Percentiles rank a stretch among this genome's conserved stretches.
Evolutionary conservation across 2,113 vertebrate genomes (phyloP).

Genomic region (Sterna hirundo): DNA sequence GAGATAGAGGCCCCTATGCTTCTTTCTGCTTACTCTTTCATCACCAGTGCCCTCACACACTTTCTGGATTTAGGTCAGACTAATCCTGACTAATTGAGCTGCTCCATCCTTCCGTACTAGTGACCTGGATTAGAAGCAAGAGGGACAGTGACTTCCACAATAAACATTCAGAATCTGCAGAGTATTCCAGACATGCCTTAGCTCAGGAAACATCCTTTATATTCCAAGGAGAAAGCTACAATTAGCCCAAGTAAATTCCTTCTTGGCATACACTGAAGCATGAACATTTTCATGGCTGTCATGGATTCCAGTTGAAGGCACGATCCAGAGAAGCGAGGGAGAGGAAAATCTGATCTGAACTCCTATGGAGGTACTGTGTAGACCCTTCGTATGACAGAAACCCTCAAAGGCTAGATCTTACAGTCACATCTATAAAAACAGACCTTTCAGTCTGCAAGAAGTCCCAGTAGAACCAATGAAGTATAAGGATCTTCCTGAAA

Average conservation of each 20-base stretch:
- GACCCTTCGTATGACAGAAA: not conserved
- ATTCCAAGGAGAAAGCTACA: not conserved
- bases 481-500: not conserved
- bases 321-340: not conserved
- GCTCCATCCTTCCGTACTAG: not conserved
- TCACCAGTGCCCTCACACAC: not conserved
- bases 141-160: not conserved
- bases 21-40: not conserved
- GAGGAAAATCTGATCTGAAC: not conserved
- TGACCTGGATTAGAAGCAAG: constrained; percentile 12
- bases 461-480: not conserved
- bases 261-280: not conserved
- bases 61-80: constrained; percentile 43
- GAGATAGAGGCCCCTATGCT: not conserved
- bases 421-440: not conserved
- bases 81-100: constrained; percentile 28
- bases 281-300: not conserved
- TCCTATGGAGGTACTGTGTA: not conserved
- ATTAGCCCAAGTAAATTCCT: not conserved
- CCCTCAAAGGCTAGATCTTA: not conserved
- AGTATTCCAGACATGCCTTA: not conserved
- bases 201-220: not conserved
- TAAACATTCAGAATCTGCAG: not conserved
- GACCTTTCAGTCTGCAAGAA: not conserved
- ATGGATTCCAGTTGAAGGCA: not conserved